Percentiles rank a stretch among this genome's conserved stretches.
Conservation (phyloP, 2,888 invertebrate species). For the Protophormia terraenovae region DNA sequence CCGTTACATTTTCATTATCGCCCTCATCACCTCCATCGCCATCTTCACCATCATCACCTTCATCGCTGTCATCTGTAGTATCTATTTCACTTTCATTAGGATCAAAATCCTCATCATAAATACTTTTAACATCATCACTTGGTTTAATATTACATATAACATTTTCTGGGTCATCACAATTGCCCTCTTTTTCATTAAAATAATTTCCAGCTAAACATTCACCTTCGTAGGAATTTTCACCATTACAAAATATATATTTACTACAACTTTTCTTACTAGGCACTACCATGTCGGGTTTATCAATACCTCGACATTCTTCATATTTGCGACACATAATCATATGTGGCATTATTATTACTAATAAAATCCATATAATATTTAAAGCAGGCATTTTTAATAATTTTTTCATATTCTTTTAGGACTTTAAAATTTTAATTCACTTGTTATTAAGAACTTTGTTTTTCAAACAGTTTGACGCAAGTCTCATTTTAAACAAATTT, state of each 20-base stretch:
- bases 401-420: not conserved
- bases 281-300: conserved; percentile 69
- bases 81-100: not conserved
- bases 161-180: conserved; percentile 70
- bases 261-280: conserved; percentile 72
- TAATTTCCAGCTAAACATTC: conserved; percentile 72
- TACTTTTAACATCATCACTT: conserved; percentile 47
- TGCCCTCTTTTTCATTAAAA: conserved; percentile 70
- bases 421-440: not conserved
- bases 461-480: not conserved
- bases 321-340: conserved; percentile 40
- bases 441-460: not conserved
- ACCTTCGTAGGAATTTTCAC: conserved; percentile 72
- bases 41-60: not conserved
- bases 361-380: not conserved
- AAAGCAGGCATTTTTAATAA: not conserved
- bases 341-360: not conserved
- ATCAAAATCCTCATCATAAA: conserved; percentile 27
- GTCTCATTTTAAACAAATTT: conserved; percentile 31
- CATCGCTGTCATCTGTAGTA: not conserved
- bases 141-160: conserved; percentile 62
- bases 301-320: conserved; percentile 67
- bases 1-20: not conserved
- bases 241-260: conserved; percentile 75
- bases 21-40: not conserved